phyloP scores from a whole-genome alignment of 1,140 invertebrate species.

The Oreohelix idahoensis region DNA sequence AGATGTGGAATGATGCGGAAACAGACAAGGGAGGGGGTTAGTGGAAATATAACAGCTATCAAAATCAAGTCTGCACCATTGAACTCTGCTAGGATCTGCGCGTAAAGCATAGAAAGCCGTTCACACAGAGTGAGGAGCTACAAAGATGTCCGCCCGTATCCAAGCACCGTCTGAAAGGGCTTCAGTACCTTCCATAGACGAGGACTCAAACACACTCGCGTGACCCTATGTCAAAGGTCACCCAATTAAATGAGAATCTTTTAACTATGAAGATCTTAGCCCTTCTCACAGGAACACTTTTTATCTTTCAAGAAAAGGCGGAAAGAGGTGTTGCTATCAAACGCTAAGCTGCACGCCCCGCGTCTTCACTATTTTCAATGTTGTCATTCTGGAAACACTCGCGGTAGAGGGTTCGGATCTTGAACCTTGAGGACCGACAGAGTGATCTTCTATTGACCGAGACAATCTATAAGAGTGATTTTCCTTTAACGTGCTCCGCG shows the following conservation, averaged over 20 bases:
- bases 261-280: background rate
- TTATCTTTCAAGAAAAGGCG: background rate
- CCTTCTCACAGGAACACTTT: background rate
- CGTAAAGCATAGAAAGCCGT: slow-evolving; percentile 5
- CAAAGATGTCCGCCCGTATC: slow-evolving; percentile 26
- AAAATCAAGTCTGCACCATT: slow-evolving; percentile 24
- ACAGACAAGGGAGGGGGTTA: background rate
- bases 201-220: background rate
- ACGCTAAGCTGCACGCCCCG: background rate
- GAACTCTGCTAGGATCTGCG: slow-evolving; percentile 5
- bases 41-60: slow-evolving; percentile 5
- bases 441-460: background rate
- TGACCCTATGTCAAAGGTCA: slow-evolving; percentile 36
- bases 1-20: slow-evolving; percentile 13
- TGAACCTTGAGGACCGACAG: slow-evolving; percentile 2
- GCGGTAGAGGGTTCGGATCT: background rate
- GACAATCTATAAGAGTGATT: slow-evolving; percentile 11
- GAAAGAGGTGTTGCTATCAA: background rate
- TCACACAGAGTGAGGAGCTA: background rate
- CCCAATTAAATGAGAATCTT: slow-evolving; percentile 30
- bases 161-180: slow-evolving; percentile 4
- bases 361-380: background rate
- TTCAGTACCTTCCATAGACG: background rate
- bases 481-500: slow-evolving; percentile 8
- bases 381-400: background rate